Evolutionary conservation across 2,888 invertebrate genomes (phyloP).

Genomic region (Agrochola lota): DNA sequence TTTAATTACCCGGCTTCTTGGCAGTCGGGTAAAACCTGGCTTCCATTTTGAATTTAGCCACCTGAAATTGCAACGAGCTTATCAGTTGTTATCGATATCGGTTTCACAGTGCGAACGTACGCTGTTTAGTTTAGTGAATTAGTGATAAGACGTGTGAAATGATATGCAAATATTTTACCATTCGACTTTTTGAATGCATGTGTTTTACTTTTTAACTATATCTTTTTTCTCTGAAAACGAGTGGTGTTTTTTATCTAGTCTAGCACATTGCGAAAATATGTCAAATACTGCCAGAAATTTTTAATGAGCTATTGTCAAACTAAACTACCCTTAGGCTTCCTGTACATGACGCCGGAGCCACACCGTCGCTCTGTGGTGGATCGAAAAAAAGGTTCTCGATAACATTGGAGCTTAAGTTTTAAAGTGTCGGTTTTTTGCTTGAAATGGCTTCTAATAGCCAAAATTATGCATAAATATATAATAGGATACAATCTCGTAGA

Average conservation of each 20-base stretch:
- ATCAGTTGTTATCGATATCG: constrained; percentile 61
- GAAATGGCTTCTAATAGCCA: too few species aligned
- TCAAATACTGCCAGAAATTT: neutral
- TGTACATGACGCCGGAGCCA: too few species aligned
- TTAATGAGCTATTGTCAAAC: neutral
- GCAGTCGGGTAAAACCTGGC: constrained; percentile 8
- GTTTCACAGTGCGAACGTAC: constrained; percentile 40
- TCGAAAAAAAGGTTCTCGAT: too few species aligned
- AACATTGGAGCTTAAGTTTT: too few species aligned
- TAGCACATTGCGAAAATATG: neutral
- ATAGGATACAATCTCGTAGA: too few species aligned
- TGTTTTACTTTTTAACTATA: constrained; percentile 8
- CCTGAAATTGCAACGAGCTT: constrained; percentile 31
- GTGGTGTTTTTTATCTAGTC: constrained; percentile 3
- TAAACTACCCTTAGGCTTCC: neutral
- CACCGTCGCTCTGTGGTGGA: too few species aligned
- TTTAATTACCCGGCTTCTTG: neutral
- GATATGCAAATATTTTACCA: constrained; percentile 39
- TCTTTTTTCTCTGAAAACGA: neutral
- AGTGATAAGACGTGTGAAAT: constrained; percentile 45
- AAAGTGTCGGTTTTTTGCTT: too few species aligned
- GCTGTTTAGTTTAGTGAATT: constrained; percentile 49
- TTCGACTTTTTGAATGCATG: constrained; percentile 49
- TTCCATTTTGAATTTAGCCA: constrained; percentile 23
- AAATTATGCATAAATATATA: too few species aligned